Conservation (phyloP, 2,113 vertebrate species). For the Psittacus erithacus region DNA sequence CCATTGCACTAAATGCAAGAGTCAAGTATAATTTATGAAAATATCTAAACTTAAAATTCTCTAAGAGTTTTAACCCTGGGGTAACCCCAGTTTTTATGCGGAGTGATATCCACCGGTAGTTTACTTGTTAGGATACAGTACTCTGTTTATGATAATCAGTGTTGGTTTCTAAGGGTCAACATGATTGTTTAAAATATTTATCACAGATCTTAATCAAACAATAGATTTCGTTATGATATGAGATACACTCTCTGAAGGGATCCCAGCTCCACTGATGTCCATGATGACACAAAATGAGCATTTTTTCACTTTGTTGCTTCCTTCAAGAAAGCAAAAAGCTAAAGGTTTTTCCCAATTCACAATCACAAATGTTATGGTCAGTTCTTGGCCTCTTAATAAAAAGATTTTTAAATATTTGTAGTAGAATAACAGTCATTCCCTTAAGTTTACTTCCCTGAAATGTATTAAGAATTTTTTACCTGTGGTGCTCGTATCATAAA, state of each 20-base stretch:
- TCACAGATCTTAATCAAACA: background rate
- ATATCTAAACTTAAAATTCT: background rate
- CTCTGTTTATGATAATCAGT: background rate
- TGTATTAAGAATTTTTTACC: background rate
- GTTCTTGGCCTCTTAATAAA: background rate
- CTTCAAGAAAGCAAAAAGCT: background rate
- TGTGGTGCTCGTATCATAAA: background rate
- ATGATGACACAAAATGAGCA: background rate
- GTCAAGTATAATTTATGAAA: background rate
- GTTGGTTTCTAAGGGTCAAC: background rate
- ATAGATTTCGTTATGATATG: background rate
- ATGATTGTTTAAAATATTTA: background rate
- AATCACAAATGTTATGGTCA: background rate
- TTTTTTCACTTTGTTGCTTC: background rate
- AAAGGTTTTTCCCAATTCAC: background rate
- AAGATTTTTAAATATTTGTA: background rate
- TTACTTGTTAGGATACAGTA: background rate
- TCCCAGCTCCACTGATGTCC: background rate
- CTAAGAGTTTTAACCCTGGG: background rate
- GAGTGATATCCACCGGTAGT: background rate
- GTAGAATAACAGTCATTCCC: background rate
- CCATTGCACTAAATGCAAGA: background rate
- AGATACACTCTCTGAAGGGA: background rate
- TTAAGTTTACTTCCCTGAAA: background rate
- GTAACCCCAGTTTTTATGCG: background rate